Conservation (phyloP, 1,140 invertebrate genomes). For the Watersipora subatra region DNA sequence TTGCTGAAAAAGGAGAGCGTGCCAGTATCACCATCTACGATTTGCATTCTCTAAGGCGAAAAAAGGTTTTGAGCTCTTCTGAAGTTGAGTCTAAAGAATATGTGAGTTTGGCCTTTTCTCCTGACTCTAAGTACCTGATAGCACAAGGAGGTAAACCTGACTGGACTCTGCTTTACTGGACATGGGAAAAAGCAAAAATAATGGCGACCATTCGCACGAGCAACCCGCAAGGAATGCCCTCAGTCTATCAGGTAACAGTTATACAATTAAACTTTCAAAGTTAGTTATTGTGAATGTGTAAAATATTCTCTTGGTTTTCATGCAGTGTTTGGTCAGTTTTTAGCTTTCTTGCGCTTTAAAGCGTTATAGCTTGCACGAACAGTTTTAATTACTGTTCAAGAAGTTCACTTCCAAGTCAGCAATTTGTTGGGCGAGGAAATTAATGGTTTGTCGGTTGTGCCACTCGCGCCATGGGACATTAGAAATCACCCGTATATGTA, state of each 20-base stretch:
- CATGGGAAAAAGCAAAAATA: constrained; percentile 69
- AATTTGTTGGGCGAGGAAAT: too few species aligned
- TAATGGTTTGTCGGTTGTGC: too few species aligned
- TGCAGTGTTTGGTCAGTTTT: too few species aligned
- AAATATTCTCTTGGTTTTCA: too few species aligned
- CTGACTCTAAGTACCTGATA: constrained; percentile 61
- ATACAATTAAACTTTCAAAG: constrained; percentile 14
- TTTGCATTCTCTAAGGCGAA: constrained; percentile 37
- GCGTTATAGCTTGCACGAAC: too few species aligned
- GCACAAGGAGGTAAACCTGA: constrained; percentile 64
- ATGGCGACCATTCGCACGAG: constrained; percentile 58
- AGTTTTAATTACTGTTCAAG: too few species aligned
- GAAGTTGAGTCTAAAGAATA: constrained; percentile 46
- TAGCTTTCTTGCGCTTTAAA: too few species aligned
- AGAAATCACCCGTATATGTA: too few species aligned
- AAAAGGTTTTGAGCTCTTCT: constrained; percentile 35
- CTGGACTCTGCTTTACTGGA: constrained; percentile 64
- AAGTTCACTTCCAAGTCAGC: too few species aligned
- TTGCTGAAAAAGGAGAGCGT: constrained; percentile 36
- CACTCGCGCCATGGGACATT: too few species aligned
- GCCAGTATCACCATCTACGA: constrained; percentile 43
- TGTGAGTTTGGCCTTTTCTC: constrained; percentile 59
- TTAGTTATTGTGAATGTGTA: too few species aligned
- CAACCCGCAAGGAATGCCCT: constrained; percentile 30
- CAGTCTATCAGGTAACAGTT: constrained; percentile 42